Evolutionary conservation across 2,113 vertebrate species (phyloP).

Genomic region (Alligator sinensis): DNA sequence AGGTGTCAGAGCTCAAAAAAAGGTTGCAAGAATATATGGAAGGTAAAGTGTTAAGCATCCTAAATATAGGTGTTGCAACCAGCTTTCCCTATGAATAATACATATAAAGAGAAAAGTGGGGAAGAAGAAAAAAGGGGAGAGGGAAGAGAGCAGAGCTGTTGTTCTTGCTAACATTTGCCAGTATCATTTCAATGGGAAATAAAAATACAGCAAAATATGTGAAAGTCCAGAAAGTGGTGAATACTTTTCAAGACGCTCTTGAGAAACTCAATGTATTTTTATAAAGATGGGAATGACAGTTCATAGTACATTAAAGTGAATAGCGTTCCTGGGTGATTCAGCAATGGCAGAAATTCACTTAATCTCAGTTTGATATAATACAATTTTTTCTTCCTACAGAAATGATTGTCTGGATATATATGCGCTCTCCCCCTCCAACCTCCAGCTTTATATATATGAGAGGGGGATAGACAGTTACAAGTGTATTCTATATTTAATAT

Average conservation of each 20-base stretch:
- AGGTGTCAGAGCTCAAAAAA: constrained; percentile 25
- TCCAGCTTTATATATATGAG: background rate
- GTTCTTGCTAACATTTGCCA: background rate
- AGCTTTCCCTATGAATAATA: constrained; percentile 42
- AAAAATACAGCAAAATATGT: background rate
- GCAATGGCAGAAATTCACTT: constrained; percentile 59
- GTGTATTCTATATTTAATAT: background rate
- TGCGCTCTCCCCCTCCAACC: background rate
- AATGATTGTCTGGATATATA: background rate
- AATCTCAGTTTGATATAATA: background rate
- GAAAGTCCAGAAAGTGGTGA: constrained; percentile 27
- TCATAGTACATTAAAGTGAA: constrained; percentile 62
- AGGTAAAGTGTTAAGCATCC: background rate
- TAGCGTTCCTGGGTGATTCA: constrained; percentile 53
- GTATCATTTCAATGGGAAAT: constrained; percentile 17
- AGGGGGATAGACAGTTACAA: background rate
- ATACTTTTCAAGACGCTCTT: constrained; percentile 36
- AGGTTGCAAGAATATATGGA: constrained; percentile 40
- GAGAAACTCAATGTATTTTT: constrained; percentile 52
- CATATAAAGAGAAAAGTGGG: background rate
- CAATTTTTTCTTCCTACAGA: background rate
- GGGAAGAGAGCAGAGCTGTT: background rate
- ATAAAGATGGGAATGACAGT: constrained; percentile 60
- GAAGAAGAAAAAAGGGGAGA: background rate
- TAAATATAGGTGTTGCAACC: constrained; percentile 23